Percentiles rank a stretch among this genome's conserved stretches.
Evolutionary conservation across 2,888 invertebrate genomes (phyloP).

Genomic region (Cotesia congregata): DNA sequence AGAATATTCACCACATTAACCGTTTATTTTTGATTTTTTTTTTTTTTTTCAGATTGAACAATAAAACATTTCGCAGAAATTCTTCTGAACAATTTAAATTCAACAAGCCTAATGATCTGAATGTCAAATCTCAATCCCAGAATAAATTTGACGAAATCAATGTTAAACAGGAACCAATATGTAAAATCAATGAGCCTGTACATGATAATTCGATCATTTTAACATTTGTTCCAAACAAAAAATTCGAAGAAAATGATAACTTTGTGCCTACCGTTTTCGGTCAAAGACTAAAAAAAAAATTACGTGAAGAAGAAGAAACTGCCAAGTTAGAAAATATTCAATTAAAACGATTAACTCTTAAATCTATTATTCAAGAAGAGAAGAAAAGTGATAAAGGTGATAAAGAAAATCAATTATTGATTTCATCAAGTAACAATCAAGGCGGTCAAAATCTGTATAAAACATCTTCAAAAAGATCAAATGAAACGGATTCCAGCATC

Average conservation of each 20-base stretch:
- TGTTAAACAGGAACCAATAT: neutral
- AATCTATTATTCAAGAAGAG: constrained; percentile 18
- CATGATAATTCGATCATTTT: neutral
- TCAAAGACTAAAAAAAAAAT: constrained; percentile 57
- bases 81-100: neutral
- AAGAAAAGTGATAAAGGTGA: constrained; percentile 13
- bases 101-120: neutral
- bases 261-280: constrained; percentile 57
- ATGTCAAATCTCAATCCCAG: neutral
- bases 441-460: constrained; percentile 27
- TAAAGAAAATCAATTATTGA: constrained; percentile 18
- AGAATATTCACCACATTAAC: too few relatives aligned
- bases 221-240: constrained; percentile 13
- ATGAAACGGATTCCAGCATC: neutral
- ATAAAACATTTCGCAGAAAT: constrained; percentile 60
- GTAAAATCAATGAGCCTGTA: neutral
- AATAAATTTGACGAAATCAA: neutral
- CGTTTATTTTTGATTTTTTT: constrained; percentile 8
- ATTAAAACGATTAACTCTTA: neutral
- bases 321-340: constrained; percentile 3
- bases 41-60: constrained; percentile 61
- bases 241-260: neutral
- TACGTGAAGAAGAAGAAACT: constrained; percentile 44
- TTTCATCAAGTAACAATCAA: constrained; percentile 1
- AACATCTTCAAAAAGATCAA: constrained; percentile 24